A percentile compares a stretch with the other conserved stretches of the same genome.
Conservation (phyloP, 2,797 vertebrate species). For the Lateolabrax maculatus region DNA sequence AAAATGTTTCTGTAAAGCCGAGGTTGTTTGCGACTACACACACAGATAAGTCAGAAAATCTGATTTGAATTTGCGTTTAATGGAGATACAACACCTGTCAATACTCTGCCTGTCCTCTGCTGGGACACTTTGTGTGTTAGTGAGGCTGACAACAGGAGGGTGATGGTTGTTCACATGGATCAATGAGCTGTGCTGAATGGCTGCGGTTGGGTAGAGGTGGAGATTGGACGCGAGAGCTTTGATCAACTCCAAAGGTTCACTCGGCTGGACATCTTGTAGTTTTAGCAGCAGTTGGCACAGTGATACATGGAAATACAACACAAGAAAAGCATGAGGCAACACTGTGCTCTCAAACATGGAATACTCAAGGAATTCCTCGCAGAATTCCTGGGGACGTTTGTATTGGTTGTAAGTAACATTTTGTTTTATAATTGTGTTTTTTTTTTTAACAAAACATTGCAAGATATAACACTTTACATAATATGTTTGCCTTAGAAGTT, state of each 20-base stretch:
- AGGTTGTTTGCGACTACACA: conserved; percentile 6
- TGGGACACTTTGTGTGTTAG: conserved; percentile 13
- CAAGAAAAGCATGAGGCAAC: conserved; percentile 88
- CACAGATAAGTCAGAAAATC: neutral
- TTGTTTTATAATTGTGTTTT: neutral
- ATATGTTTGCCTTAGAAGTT: neutral
- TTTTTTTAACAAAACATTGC: neutral
- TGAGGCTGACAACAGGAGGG: neutral
- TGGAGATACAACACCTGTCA: neutral
- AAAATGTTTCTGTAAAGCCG: conserved; percentile 6
- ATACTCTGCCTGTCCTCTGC: neutral
- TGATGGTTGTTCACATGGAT: conserved; percentile 54
- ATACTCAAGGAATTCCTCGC: conserved; percentile 93
- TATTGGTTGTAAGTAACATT: conserved; percentile 92
- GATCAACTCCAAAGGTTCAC: conserved; percentile 55
- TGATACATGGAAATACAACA: conserved; percentile 72
- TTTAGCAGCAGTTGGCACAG: conserved; percentile 48
- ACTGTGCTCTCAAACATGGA: conserved; percentile 90
- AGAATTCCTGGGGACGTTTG: conserved; percentile 95
- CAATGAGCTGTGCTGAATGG: conserved; percentile 78
- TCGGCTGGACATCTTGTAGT: conserved; percentile 45
- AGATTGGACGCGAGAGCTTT: conserved; percentile 42
- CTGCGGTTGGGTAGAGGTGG: conserved; percentile 62
- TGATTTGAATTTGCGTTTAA: neutral
- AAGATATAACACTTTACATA: too few relatives aligned